Base-by-base conservation (phyloP, 2,797 vertebrate species). In the Alauda arvensis region DNA sequence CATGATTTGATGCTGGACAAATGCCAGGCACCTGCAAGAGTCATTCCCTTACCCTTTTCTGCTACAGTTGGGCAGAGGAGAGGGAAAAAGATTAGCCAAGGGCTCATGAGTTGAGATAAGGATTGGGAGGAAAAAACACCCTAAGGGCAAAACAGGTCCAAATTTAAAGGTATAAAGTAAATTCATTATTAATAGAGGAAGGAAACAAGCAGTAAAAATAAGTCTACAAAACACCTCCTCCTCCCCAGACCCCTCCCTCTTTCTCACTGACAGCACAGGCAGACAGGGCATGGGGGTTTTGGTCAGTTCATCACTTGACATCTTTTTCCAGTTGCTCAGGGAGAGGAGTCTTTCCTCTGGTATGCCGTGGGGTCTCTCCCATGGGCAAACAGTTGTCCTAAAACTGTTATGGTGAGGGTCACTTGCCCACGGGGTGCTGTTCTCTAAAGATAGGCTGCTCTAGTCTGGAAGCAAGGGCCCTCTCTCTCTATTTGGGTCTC, bases 341-440 rank as follows among this genome's bases (percentile, higher is more conserved):
- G 8, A 66, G 29, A 49, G 52, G 24, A 77, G 9, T 48, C 29
- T 40, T 77, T 46, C 19, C 42, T 56, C 18, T 66, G 24, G 29
- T 40, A 1, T 57, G 52, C 52, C 3, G 1, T 33, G 61, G 19
- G 12, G 14, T 56, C 42, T 4, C 42, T 40, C 43, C 52, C 29
- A 18, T 5, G 8, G 24, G 43, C 52, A 65, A n/a, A 9, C 51
- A 48, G 9, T 40, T 16, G 3, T 53, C 29, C 19, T 10, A 66
- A 8, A 56, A 24, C 5, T 57, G 11, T n/a, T 55, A 29, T n/a
- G 28, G n/a, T 0, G 0, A 56, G 75, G 14, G 42, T 66, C 29
- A 33, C 2, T 77, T 19, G 8, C 40, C 52, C 6, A 33, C 0
- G 1, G 9, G 9, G 1, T 33, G 15, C 42, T 56, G 34, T 33